Evolutionary conservation across 2,797 vertebrate genomes (phyloP).

Genomic region (Megaceryle alcyon): DNA sequence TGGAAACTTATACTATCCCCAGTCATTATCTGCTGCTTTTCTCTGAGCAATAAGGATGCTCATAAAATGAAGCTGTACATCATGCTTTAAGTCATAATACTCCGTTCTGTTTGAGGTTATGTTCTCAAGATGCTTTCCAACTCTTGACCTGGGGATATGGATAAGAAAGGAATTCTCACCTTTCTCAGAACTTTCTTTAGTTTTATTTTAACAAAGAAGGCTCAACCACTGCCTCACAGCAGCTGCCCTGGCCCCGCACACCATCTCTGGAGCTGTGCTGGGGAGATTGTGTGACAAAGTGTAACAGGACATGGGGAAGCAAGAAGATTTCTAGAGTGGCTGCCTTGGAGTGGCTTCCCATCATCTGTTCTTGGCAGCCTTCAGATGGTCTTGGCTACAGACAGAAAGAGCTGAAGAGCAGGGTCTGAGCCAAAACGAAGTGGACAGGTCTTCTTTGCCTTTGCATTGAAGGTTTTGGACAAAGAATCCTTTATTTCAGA

Average conservation of each 20-base stretch:
- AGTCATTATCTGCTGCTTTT: not conserved
- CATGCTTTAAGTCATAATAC: not conserved
- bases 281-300: not conserved
- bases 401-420: not conserved
- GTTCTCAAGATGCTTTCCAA: not conserved
- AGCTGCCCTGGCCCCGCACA: not conserved
- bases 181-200: not conserved
- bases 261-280: not conserved
- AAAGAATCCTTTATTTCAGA: not conserved
- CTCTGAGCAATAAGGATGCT: not conserved
- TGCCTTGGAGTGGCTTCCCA: not conserved
- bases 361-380: not conserved
- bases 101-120: not conserved
- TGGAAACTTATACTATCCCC: not conserved
- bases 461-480: not conserved
- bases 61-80: not conserved
- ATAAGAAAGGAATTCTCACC: not conserved
- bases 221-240: not conserved
- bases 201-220: not conserved
- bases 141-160: not conserved
- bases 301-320: not conserved
- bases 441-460: not conserved
- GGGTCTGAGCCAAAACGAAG: not conserved
- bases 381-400: not conserved
- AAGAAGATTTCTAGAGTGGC: not conserved